These are phyloP conservation scores for Lanius collurio DNA, from an alignment of 2,113 vertebrate species.

Conservation along the genomic window DNA sequence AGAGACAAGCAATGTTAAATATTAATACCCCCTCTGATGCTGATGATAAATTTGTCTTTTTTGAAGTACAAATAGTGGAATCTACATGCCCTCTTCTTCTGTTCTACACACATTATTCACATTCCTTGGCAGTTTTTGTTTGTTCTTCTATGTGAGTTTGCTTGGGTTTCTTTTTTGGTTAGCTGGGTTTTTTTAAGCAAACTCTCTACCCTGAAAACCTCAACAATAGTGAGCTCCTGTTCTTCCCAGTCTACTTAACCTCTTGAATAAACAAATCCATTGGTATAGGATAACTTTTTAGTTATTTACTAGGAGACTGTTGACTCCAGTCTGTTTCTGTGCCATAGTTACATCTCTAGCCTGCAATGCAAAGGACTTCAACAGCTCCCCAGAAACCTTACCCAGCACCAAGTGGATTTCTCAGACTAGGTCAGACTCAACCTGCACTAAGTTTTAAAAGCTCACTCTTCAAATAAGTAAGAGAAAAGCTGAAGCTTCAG, in stretches of 20 bases:
- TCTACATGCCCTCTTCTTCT: neutral
- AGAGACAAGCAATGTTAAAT: neutral
- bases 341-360: neutral
- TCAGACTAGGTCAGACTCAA: neutral
- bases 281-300: neutral
- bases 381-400: neutral
- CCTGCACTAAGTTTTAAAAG: neutral
- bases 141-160: neutral
- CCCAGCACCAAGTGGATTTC: neutral
- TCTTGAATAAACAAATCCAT: neutral
- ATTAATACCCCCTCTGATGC: neutral
- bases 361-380: neutral
- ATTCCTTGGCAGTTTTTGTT: neutral
- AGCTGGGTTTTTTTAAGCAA: neutral
- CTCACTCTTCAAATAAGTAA: neutral
- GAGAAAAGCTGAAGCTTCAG: neutral
- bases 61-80: neutral
- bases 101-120: neutral
- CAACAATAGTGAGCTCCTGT: neutral
- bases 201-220: neutral
- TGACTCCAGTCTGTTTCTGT: neutral
- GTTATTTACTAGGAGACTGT: neutral
- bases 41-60: neutral
- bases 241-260: neutral
- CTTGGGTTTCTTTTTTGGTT: neutral